A percentile compares a stretch with the other conserved stretches of the same genome.
Conservation (phyloP, 2,113 vertebrate species). For the Cephalopholis sonnerati region DNA sequence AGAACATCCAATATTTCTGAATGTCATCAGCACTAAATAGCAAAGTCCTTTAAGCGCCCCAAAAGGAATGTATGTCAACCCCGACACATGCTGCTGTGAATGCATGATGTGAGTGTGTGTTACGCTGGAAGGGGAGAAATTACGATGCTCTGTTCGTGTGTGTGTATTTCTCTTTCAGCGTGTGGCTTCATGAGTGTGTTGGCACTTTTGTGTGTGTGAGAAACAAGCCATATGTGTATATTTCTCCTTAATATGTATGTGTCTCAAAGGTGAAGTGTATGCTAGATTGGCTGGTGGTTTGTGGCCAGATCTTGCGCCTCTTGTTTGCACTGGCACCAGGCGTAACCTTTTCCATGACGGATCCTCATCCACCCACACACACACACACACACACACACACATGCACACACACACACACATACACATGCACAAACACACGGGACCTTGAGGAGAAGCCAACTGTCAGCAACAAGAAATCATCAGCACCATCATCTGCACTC, state of each 20-base stretch:
- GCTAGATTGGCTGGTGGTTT: conserved; percentile 79
- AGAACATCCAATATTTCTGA: conserved; percentile 67
- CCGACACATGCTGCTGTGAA: conserved; percentile 46
- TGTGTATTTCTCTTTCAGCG: neutral
- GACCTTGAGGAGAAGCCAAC: conserved; percentile 59
- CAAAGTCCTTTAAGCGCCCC: conserved; percentile 41
- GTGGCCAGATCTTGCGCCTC: conserved; percentile 54
- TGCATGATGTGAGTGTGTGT: conserved; percentile 22
- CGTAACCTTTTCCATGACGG: conserved; percentile 73
- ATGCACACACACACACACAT: conserved; percentile 2
- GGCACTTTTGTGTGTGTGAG: neutral
- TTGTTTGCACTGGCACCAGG: conserved; percentile 70
- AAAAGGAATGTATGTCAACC: conserved; percentile 43
- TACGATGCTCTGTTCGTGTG: neutral
- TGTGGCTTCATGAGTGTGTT: neutral
- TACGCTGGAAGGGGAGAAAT: neutral
- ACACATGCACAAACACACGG: conserved; percentile 12
- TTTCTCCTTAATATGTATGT: conserved; percentile 26
- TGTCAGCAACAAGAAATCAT: conserved; percentile 70
- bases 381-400: neutral
- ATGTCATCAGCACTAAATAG: conserved; percentile 69
- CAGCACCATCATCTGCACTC: conserved; percentile 55
- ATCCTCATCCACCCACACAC: conserved; percentile 41
- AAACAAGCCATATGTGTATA: conserved; percentile 21
- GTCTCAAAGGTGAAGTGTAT: conserved; percentile 59